phyloP scores from a whole-genome alignment of 2,113 vertebrate species.

The Amblyornis subalaris region DNA sequence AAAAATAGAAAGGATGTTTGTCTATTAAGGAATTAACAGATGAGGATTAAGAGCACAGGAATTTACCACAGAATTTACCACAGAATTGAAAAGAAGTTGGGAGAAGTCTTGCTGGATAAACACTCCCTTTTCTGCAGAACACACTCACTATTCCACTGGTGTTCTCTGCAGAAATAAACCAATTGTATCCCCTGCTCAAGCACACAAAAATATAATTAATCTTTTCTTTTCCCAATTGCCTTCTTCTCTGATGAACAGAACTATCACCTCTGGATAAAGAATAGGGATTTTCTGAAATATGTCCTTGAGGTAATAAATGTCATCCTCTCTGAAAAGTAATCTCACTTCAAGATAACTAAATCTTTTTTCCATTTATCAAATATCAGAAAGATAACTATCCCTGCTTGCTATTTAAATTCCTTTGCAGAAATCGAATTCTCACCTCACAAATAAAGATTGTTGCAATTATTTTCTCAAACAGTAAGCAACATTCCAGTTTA shows the following conservation, averaged over 20 bases:
- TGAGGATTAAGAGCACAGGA: neutral
- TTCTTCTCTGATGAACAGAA: slow-evolving; percentile 29
- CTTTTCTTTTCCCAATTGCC: slow-evolving; percentile 26
- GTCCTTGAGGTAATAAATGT: slow-evolving; percentile 57
- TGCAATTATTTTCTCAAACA: slow-evolving; percentile 6
- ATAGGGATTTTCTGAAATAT: slow-evolving; percentile 48
- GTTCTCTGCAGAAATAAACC: slow-evolving; percentile 15
- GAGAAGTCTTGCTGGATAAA: neutral
- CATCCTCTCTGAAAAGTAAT: slow-evolving; percentile 58
- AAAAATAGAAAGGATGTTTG: neutral
- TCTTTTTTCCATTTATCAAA: slow-evolving; percentile 60
- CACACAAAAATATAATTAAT: slow-evolving; percentile 37
- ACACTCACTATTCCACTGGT: neutral
- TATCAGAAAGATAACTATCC: slow-evolving; percentile 28
- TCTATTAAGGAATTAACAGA: neutral
- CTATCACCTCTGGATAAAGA: slow-evolving; percentile 32
- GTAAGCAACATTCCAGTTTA: neutral
- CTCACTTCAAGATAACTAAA: slow-evolving; percentile 56
- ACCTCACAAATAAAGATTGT: neutral
- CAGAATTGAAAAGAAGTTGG: neutral
- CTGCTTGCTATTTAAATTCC: slow-evolving; percentile 45
- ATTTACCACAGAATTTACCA: neutral
- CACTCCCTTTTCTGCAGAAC: neutral
- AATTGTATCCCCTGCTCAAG: neutral
- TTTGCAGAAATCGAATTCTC: slow-evolving; percentile 30